These are phyloP conservation scores for Pristis pectinata DNA, from an alignment of 2,797 vertebrate genomes.

Conservation along the genomic window DNA sequence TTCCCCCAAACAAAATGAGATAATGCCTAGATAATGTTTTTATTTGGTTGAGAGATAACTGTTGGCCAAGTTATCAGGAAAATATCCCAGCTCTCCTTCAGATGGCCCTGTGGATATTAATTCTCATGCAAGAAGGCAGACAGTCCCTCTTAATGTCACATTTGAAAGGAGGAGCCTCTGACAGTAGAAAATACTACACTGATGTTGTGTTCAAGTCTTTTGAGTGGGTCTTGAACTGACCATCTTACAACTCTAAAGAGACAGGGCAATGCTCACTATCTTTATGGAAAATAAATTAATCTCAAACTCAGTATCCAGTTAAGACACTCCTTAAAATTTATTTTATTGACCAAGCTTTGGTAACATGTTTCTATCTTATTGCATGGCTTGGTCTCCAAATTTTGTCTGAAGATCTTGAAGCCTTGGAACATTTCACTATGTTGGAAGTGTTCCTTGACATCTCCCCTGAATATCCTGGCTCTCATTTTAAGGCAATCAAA, in stretches of 20 bases:
- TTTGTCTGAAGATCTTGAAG: not conserved
- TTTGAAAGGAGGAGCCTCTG: not conserved
- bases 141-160: not conserved
- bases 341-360: not conserved
- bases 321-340: not conserved
- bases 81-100: not conserved
- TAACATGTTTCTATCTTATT: not conserved
- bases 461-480: not conserved
- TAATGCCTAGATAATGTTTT: not conserved
- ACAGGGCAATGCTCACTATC: not conserved
- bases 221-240: not conserved
- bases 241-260: not conserved
- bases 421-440: not conserved
- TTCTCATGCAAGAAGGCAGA: not conserved
- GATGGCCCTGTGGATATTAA: not conserved
- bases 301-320: not conserved
- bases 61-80: not conserved
- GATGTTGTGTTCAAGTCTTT: not conserved
- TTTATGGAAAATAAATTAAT: not conserved
- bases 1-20: not conserved
- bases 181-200: not conserved
- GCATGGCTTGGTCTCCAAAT: not conserved
- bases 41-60: not conserved
- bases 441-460: not conserved
- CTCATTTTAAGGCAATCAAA: not conserved